Percentiles rank a stretch among this genome's conserved stretches.
phyloP scores from a whole-genome alignment of 2,113 vertebrate species.

The Ellobius talpinus region DNA sequence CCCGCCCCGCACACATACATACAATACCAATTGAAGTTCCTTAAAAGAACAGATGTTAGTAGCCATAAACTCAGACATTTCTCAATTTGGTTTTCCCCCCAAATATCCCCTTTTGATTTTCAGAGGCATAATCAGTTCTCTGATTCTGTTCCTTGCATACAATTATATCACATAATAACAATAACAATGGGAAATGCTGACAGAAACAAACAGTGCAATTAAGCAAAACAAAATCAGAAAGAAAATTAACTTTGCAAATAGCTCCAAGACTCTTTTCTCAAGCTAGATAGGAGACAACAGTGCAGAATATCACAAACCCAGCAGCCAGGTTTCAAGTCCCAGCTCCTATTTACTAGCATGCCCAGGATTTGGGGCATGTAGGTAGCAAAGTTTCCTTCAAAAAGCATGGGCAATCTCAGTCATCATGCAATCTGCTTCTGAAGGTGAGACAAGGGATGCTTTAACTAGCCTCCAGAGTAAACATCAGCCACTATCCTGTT shows the following conservation, averaged over 20 bases:
- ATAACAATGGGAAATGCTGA: neutral
- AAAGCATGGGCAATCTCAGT: neutral
- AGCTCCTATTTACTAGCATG: neutral
- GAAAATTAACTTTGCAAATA: neutral
- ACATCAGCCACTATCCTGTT: neutral
- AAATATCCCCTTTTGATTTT: slow-evolving; percentile 53
- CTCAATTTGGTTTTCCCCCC: neutral
- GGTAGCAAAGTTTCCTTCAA: neutral
- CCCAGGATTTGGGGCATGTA: neutral
- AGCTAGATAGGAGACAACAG: neutral
- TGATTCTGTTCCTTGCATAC: slow-evolving; percentile 39
- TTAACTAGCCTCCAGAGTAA: neutral
- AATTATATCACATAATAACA: slow-evolving; percentile 40
- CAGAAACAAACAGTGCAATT: slow-evolving; percentile 48
- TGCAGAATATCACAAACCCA: neutral
- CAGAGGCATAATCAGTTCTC: slow-evolving; percentile 36
- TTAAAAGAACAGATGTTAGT: slow-evolving; percentile 62
- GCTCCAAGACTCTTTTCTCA: neutral
- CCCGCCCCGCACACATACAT: neutral
- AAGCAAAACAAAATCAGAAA: slow-evolving; percentile 28
- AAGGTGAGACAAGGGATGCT: neutral
- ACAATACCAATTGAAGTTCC: slow-evolving; percentile 21
- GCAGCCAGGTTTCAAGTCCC: neutral
- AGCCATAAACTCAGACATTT: slow-evolving; percentile 50
- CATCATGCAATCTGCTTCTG: neutral